Evolutionary conservation across 2,888 invertebrate species (phyloP), one percentile per base, ranked within the genome.

Genomic region (Drymonia ruficornis): DNA sequence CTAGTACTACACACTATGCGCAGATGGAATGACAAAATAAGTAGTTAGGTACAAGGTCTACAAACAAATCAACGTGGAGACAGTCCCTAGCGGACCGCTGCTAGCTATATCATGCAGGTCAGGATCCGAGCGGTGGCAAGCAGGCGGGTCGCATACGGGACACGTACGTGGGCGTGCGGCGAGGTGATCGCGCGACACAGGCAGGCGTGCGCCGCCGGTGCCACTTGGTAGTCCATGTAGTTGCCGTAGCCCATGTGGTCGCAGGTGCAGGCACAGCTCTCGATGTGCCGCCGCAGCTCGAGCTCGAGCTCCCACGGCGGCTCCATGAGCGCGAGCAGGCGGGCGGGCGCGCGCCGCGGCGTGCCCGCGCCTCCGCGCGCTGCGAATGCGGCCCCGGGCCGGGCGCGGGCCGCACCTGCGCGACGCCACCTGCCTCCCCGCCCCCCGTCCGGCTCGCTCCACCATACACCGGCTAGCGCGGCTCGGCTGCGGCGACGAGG

Each of bases 161-260:
- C 78, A 90, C 91, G 80, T 90, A 91, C 91, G 87, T 91, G 91
- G 80, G 91, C 91, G 86, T 91, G 91, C 79, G 91, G 91, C 74
- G 91, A 91, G 77, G 90, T 90, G 86, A 91, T 87, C 72, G 91
- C 91, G 81, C 91, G 91, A 82, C 91, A 91, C 70, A 91, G 81
- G 80, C 91, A 91, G 80, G 89, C 89, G 81, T 91, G 90, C 70
- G 88, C 89, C 67, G 84, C 86, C 76, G 91, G 87, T 74, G 89
- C 86, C 89, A 96, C 96, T 95, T 97, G 97, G 93, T 97, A 97
- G 93, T 97, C 97, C 95, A 97, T 96, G 87, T 96, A 97, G 93
- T 97, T 97, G 78, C 97, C 97, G 93, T 97, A 97, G 84, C 97
- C 97, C 96, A 97, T 96, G 94, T 97, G 97, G 94, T 97, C 97